Percentiles rank a stretch among this genome's conserved stretches.
These are phyloP conservation scores for Chymomyza fuscimana DNA, from an alignment of 2,888 invertebrate species.

Conservation along the genomic window DNA sequence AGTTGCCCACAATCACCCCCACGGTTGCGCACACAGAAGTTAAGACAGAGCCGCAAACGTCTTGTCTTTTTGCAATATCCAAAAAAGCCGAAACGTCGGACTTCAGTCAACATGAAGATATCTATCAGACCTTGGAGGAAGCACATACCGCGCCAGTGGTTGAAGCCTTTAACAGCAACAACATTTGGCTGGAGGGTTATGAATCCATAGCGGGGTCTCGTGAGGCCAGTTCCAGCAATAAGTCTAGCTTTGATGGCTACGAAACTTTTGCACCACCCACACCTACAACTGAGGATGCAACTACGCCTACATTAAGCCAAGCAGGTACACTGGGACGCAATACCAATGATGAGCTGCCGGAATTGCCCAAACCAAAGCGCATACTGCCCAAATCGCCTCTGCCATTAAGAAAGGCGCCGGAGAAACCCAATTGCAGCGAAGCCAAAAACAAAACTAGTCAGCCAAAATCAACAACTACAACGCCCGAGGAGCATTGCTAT, in stretches of 20 bases:
- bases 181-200: constrained; percentile 73
- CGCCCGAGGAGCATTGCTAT: constrained; percentile 43
- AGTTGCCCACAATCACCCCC: not conserved
- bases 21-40: constrained; percentile 26
- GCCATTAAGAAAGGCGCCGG: constrained; percentile 58
- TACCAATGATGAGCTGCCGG: constrained; percentile 74
- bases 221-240: constrained; percentile 25
- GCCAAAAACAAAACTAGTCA: constrained; percentile 20
- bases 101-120: constrained; percentile 53
- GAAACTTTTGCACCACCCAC: constrained; percentile 71
- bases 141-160: constrained; percentile 29
- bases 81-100: constrained; percentile 14
- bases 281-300: constrained; percentile 17
- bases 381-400: constrained; percentile 64
- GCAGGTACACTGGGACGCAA: constrained; percentile 49
- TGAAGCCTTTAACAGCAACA: constrained; percentile 22
- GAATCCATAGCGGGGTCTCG: constrained; percentile 74
- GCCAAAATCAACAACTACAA: constrained; percentile 13
- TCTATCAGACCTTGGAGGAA: constrained; percentile 78
- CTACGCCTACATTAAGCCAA: constrained; percentile 36
- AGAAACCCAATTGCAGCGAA: constrained; percentile 34
- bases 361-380: constrained; percentile 76
- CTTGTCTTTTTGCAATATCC: constrained; percentile 52
- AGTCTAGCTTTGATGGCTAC: constrained; percentile 70
- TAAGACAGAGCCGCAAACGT: constrained; percentile 67